Evolutionary conservation across 2,113 vertebrate genomes (phyloP).

Genomic region (Osmerus mordax): DNA sequence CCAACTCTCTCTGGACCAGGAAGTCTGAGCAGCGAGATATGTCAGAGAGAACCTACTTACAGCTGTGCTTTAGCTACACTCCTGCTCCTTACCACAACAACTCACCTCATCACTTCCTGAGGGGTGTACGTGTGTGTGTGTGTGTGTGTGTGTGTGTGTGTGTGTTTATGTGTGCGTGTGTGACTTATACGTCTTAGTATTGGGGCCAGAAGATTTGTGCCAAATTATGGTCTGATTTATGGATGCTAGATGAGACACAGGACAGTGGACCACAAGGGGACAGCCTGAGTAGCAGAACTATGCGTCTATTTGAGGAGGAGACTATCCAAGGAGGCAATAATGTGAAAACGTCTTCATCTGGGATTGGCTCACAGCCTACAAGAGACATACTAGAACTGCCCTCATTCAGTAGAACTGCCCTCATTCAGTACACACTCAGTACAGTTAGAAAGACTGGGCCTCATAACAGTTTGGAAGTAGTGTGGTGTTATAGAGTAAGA

Average conservation of each 20-base stretch:
- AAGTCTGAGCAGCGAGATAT: conserved; percentile 41
- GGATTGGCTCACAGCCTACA: too few relatives aligned
- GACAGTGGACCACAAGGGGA: conserved; percentile 32
- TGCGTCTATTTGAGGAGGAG: background rate
- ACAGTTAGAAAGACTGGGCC: too few relatives aligned
- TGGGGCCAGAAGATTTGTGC: conserved; percentile 44
- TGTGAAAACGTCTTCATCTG: too few relatives aligned
- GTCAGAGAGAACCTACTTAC: conserved; percentile 38
- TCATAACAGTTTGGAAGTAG: too few relatives aligned
- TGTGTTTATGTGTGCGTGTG: conserved; percentile 15
- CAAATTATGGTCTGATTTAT: conserved; percentile 65
- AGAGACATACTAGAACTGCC: too few relatives aligned
- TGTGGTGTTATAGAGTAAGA: too few relatives aligned
- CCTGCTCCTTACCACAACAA: conserved; percentile 1
- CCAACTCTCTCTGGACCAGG: conserved; percentile 33
- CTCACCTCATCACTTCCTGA: conserved; percentile 1
- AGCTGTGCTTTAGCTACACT: conserved; percentile 31
- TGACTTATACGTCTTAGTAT: conserved; percentile 29
- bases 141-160: conserved; percentile 12
- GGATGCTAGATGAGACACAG: conserved; percentile 31
- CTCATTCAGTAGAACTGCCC: too few relatives aligned
- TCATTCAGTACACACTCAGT: too few relatives aligned
- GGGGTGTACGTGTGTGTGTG: background rate
- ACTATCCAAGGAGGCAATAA: background rate
- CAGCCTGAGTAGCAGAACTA: conserved; percentile 23